Base-by-base conservation (phyloP, 2,797 vertebrate genomes). In the Sebastes matsubarae region DNA sequence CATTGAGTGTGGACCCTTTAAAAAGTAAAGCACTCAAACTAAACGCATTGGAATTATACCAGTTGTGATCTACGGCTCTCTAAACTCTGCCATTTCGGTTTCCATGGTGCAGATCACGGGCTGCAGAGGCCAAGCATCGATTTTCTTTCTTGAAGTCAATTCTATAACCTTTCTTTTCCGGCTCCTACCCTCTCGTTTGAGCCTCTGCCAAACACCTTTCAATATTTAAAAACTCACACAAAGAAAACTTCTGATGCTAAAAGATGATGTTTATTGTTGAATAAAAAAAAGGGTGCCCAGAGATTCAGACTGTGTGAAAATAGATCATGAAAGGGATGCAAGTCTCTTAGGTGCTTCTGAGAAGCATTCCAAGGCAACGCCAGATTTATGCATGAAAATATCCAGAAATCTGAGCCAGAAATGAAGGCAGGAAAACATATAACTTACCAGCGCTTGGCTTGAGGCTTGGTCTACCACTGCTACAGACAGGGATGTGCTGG, bases 391-490 rank as follows among this genome's bases (percentile, higher is more conserved):
- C 63, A 65, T 32, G 22, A 34, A 79, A 77, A 50, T 32, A 32
- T 52, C 5, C 50, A 64, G 24, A 64, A 12, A 65, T 13, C 20
- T 8, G 50, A 76, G 25, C 70, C 12, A 72, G 71, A 87, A 68
- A 68, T 61, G 27, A 75, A 68, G 46, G 73, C n/a, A 55, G 52
- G n/a, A 12, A 83, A 77, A 75, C 11, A 22, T 4, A 58, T 7
- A 11, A 68, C 97, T 95, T 95, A 99, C 98, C 96, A 99, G 95
- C 0, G 97, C 94, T 91, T 99, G 98, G 93, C 97, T 98, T 2
- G 97, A 98, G 10, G 97, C 93, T 89, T 99, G 97, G 92, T 99
- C 98, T 65, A 99, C 95, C 77, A 96, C 96, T 0, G 97, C 95
- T 38, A 99, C 91, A 5, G 98, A 98, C 79, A 95, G 96, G 57